Evolutionary conservation across 2,888 invertebrate genomes (phyloP).

Genomic region (Leucania comma): DNA sequence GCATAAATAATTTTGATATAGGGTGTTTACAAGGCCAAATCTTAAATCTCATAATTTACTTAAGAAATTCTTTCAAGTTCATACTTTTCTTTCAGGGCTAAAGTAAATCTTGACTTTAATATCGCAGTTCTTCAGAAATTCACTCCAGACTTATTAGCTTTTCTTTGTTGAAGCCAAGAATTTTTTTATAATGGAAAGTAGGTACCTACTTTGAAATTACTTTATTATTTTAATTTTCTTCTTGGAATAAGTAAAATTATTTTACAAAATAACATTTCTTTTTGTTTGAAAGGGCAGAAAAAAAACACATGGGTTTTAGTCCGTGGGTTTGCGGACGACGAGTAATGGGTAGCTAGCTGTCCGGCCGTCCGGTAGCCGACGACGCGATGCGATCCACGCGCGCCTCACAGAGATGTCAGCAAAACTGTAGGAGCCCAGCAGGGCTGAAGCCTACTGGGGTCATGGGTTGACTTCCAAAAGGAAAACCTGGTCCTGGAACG

Average conservation of each 20-base stretch:
- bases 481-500: too few relatives aligned
- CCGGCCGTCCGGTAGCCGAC: too few relatives aligned
- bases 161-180: background rate
- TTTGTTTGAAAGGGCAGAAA: too few relatives aligned
- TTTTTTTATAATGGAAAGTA: background rate
- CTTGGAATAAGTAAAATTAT: background rate
- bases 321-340: too few relatives aligned
- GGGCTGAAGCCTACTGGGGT: too few relatives aligned
- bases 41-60: constrained; percentile 13
- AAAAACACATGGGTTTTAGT: too few relatives aligned
- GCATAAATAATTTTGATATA: constrained; percentile 27
- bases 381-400: too few relatives aligned
- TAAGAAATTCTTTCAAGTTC: constrained; percentile 21
- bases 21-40: constrained; percentile 23
- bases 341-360: too few relatives aligned
- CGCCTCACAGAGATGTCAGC: too few relatives aligned
- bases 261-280: too few relatives aligned
- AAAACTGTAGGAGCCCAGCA: too few relatives aligned
- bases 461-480: too few relatives aligned
- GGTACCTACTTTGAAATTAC: background rate
- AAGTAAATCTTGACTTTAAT: constrained; percentile 30
- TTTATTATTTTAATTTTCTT: constrained; percentile 1
- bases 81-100: constrained; percentile 10
- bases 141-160: constrained; percentile 5
- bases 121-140: constrained; percentile 18